phyloP scores from a whole-genome alignment of 2,888 invertebrate species.

The Noctua fimbriata region DNA sequence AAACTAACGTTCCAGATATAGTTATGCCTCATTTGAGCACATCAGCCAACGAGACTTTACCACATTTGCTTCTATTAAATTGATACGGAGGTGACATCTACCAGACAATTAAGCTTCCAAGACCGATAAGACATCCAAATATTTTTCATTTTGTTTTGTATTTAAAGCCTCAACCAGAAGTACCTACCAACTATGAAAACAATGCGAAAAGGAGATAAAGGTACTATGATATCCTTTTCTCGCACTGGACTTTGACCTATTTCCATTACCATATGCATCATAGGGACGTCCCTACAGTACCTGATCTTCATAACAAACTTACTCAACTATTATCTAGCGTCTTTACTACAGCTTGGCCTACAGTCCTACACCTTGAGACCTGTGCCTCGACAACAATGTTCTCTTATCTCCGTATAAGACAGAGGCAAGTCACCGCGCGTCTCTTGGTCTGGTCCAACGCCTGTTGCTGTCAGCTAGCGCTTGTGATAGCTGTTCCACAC shows the following conservation, averaged over 20 bases:
- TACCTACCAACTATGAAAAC: background rate
- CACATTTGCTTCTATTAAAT: background rate
- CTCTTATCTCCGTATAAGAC: background rate
- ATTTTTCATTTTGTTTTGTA: background rate
- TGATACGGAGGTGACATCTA: background rate
- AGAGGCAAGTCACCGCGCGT: constrained; percentile 35
- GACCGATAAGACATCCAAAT: background rate
- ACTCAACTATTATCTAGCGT: constrained; percentile 7
- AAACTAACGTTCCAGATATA: background rate
- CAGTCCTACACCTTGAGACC: background rate
- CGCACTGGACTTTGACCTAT: background rate
- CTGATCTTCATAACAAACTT: background rate
- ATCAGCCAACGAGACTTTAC: background rate
- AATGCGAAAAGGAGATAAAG: background rate
- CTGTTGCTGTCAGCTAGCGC: constrained; percentile 74
- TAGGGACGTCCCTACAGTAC: background rate
- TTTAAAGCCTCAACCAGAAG: background rate
- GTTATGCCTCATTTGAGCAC: background rate
- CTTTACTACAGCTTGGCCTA: background rate
- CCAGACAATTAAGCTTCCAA: background rate
- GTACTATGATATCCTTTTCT: background rate
- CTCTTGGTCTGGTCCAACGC: constrained; percentile 72
- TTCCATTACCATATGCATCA: background rate
- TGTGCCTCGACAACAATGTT: background rate
- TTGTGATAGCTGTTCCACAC: constrained; percentile 75